phyloP scores from a whole-genome alignment of 2,797 vertebrate genomes.

The Acrossocheilus fasciatus region DNA sequence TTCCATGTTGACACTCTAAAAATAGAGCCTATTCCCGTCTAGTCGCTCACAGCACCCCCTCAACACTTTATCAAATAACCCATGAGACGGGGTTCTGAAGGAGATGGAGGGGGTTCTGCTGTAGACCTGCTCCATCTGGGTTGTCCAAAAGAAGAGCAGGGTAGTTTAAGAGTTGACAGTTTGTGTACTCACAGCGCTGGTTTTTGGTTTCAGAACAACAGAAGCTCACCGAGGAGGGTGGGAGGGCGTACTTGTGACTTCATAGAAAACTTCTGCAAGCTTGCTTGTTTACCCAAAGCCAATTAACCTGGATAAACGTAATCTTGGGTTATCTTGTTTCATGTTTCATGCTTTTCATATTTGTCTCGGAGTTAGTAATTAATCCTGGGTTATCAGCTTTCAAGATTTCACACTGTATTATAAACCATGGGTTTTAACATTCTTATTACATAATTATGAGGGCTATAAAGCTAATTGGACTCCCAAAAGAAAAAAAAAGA shows the following conservation, averaged over 20 bases:
- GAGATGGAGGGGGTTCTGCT: constrained; percentile 23
- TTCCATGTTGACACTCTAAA: constrained; percentile 68
- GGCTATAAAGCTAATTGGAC: background rate
- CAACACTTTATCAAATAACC: constrained; percentile 62
- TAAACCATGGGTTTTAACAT: background rate
- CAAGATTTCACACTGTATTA: background rate
- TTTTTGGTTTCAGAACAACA: constrained; percentile 33
- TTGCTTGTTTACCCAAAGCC: background rate
- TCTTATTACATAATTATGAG: background rate
- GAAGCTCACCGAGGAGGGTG: background rate
- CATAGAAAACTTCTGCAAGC: background rate
- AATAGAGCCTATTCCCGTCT: constrained; percentile 63
- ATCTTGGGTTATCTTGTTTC: constrained; percentile 9
- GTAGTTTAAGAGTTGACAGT: constrained; percentile 20
- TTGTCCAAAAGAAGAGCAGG: constrained; percentile 33
- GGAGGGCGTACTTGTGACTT: background rate
- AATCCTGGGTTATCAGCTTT: background rate
- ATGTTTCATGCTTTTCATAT: constrained; percentile 15
- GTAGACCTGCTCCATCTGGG: constrained; percentile 16
- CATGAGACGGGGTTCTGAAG: constrained; percentile 4
- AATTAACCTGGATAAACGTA: background rate
- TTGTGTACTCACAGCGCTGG: constrained; percentile 1
- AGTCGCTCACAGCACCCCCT: constrained; percentile 55
- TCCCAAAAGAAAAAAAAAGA: background rate
- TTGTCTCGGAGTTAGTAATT: constrained; percentile 5